phyloP scores from a whole-genome alignment of 2,888 invertebrate genomes.

The Melikaiella ostensackeni region DNA sequence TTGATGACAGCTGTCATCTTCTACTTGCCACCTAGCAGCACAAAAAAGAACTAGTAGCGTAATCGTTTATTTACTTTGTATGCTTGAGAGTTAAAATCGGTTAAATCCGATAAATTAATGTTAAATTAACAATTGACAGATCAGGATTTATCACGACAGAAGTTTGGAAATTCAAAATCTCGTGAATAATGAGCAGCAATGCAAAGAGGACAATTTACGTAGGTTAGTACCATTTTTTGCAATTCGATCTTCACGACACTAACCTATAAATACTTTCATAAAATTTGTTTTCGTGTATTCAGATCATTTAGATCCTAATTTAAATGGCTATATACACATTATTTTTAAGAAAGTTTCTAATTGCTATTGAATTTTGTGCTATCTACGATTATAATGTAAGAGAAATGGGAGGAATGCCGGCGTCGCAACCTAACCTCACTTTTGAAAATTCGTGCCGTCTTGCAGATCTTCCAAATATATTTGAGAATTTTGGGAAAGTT shows the following conservation, averaged over 20 bases:
- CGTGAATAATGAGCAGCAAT: slow-evolving; percentile 79
- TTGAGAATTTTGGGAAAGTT: no score
- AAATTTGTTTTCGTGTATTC: slow-evolving; percentile 13
- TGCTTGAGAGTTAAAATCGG: no score
- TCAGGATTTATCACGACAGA: no score
- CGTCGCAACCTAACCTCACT: background rate
- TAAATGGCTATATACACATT: background rate
- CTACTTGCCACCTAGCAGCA: no score
- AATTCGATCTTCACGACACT: slow-evolving; percentile 6
- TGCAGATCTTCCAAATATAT: background rate
- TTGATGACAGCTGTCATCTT: no score
- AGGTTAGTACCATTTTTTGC: slow-evolving; percentile 73
- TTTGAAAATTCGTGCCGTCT: background rate
- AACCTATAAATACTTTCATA: slow-evolving; percentile 37
- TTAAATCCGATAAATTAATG: no score
- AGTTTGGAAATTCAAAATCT: background rate
- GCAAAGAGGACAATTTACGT: slow-evolving; percentile 91
- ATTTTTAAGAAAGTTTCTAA: background rate
- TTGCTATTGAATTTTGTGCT: background rate
- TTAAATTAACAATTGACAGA: no score
- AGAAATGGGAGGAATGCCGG: no score
- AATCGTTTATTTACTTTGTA: no score
- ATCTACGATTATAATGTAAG: background rate
- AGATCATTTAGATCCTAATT: background rate
- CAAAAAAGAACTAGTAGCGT: no score